phyloP scores from a whole-genome alignment of 2,797 vertebrate species.

The Prionace glauca region DNA sequence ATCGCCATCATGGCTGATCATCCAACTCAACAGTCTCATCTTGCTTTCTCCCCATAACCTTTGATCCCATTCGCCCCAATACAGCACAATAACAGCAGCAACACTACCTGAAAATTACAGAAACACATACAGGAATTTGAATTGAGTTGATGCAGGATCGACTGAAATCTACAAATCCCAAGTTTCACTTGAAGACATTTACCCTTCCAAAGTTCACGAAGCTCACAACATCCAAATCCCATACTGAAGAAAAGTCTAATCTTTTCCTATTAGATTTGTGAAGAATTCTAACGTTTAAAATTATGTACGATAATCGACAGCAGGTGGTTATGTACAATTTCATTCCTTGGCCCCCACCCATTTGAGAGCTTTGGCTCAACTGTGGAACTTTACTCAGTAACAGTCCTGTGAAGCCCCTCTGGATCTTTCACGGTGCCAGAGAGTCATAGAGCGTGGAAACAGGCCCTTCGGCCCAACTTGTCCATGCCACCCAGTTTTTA shows the following conservation, averaged over 20 bases:
- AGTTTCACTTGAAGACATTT: background rate
- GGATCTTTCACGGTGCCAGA: background rate
- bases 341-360: background rate
- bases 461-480: too few species aligned
- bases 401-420: background rate
- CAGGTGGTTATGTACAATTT: background rate
- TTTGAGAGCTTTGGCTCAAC: too few species aligned
- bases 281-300: background rate
- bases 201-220: background rate
- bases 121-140: constrained; percentile 25
- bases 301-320: background rate
- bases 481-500: too few species aligned
- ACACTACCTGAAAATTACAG: background rate
- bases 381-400: background rate
- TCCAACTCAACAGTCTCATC: too few species aligned
- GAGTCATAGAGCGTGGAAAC: too few species aligned
- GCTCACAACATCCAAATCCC: background rate
- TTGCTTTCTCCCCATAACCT: too few species aligned
- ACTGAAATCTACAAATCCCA: accelerated
- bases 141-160: background rate
- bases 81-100: background rate
- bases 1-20: too few species aligned
- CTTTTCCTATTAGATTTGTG: background rate
- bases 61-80: too few species aligned
- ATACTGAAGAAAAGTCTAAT: background rate